Conservation (phyloP, 2,797 vertebrate species). For the Karalla daura region DNA sequence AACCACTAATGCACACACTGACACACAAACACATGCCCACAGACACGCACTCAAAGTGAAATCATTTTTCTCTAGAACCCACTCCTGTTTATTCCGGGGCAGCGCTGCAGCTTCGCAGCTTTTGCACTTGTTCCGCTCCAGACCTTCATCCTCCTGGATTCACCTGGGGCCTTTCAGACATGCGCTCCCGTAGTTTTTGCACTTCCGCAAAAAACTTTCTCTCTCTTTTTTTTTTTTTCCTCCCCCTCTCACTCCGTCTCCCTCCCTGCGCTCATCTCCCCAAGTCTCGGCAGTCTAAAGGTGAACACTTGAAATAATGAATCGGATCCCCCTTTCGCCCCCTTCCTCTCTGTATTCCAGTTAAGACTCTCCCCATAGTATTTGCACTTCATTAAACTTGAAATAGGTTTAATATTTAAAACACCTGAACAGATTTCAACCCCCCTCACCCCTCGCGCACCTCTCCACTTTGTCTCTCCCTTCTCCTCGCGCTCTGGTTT, state of each 20-base stretch:
- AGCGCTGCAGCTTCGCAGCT: slow-evolving; percentile 15
- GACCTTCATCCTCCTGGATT: slow-evolving; percentile 50
- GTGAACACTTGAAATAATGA: slow-evolving; percentile 87
- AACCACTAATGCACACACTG: slow-evolving; percentile 32
- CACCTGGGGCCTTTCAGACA: slow-evolving; percentile 50
- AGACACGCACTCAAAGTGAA: slow-evolving; percentile 10
- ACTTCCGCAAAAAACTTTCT: slow-evolving; percentile 61
- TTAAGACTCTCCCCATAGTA: slow-evolving; percentile 86
- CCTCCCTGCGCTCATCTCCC: slow-evolving; percentile 62
- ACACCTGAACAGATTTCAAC: slow-evolving; percentile 84
- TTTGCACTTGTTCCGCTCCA: slow-evolving; percentile 48
- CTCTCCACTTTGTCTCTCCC: slow-evolving; percentile 65
- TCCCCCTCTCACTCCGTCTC: slow-evolving; percentile 10
- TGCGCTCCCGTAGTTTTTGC: slow-evolving; percentile 59
- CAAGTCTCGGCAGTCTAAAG: slow-evolving; percentile 83
- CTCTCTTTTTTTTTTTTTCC: slow-evolving; percentile 15
- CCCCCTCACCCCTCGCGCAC: slow-evolving; percentile 73
- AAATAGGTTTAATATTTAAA: slow-evolving; percentile 91
- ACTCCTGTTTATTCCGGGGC: slow-evolving; percentile 42
- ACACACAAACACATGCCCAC: slow-evolving; percentile 14
- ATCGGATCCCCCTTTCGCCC: slow-evolving; percentile 83
- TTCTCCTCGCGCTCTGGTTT: slow-evolving; percentile 67
- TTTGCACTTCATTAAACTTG: slow-evolving; percentile 90
- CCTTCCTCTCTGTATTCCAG: slow-evolving; percentile 83
- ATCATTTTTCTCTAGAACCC: slow-evolving; percentile 38